Evolutionary conservation across 30 jellyfish, hydroid and myxozoan species (phyloP).

Genomic region (Pseudorhiza aurosa): DNA sequence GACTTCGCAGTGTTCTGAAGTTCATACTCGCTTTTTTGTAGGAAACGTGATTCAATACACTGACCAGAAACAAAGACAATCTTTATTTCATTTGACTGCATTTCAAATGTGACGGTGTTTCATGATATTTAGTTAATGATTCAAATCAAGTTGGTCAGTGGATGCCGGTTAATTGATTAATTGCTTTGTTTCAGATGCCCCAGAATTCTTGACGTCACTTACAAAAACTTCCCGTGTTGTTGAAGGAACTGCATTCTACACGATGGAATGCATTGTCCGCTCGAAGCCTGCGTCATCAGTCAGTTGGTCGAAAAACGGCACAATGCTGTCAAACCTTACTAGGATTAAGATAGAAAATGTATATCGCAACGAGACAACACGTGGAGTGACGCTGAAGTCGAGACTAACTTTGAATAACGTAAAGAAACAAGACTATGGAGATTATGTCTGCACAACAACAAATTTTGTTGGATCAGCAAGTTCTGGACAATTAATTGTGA

Average conservation of each 20-base stretch:
- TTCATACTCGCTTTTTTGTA: too few relatives aligned
- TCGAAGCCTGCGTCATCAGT: slow-evolving; percentile 43
- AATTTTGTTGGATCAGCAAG: slow-evolving; percentile 44
- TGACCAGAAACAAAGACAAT: too few relatives aligned
- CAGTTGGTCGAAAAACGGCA: slow-evolving; percentile 38
- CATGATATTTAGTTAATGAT: neutral
- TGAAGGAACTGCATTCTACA: slow-evolving; percentile 8
- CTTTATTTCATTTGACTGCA: too few relatives aligned
- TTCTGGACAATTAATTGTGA: slow-evolving; percentile 19
- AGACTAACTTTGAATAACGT: slow-evolving; percentile 4
- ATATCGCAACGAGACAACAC: neutral
- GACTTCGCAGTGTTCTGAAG: too few relatives aligned
- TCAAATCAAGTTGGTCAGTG: neutral
- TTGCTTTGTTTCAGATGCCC: slow-evolving; percentile 32
- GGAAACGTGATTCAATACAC: too few relatives aligned
- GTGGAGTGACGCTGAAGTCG: slow-evolving; percentile 6
- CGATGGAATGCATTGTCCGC: slow-evolving; percentile 27
- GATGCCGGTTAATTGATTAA: neutral
- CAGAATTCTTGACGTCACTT: slow-evolving; percentile 32
- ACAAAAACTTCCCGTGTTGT: neutral
- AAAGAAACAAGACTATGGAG: slow-evolving; percentile 37
- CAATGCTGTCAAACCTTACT: neutral
- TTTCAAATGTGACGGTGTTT: too few relatives aligned
- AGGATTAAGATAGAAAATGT: neutral
- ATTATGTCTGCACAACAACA: slow-evolving; percentile 48